phyloP scores from a whole-genome alignment of 2,888 invertebrate genomes.

The Anorthoa munda region DNA sequence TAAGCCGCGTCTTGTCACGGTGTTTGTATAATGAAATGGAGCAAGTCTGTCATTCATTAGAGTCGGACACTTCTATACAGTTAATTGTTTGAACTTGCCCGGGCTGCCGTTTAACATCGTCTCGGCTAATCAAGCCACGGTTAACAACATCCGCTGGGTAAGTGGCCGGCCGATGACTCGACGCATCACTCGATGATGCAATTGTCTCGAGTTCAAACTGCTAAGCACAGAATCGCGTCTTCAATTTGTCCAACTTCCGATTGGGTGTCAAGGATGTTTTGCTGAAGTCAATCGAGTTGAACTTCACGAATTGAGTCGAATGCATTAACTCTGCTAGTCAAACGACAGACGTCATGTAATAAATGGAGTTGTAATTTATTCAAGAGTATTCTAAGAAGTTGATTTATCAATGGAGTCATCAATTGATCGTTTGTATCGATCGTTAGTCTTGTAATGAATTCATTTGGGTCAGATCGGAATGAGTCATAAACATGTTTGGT shows the following conservation, averaged over 20 bases:
- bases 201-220: constrained; percentile 80
- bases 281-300: constrained; percentile 79
- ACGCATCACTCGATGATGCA: constrained; percentile 85
- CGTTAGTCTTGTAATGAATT: constrained; percentile 53
- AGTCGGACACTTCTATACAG: constrained; percentile 90
- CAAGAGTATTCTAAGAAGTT: constrained; percentile 55
- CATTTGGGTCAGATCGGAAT: constrained; percentile 49
- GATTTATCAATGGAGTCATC: constrained; percentile 52
- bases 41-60: constrained; percentile 89
- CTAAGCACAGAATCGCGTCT: constrained; percentile 78
- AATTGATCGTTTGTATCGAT: constrained; percentile 50
- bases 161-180: constrained; percentile 89
- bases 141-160: constrained; percentile 89
- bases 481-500: constrained; percentile 59
- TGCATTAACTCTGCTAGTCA: constrained; percentile 62
- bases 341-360: constrained; percentile 46
- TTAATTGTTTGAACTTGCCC: constrained; percentile 90
- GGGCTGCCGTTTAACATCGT: constrained; percentile 88
- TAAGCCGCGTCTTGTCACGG: constrained; percentile 87
- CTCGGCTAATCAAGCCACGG: constrained; percentile 89
- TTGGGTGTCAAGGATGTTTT: constrained; percentile 86
- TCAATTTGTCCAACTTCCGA: constrained; percentile 86
- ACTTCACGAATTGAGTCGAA: constrained; percentile 67
- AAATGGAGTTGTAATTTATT: constrained; percentile 56
- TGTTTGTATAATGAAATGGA: constrained; percentile 89